Base-by-base conservation (phyloP, 2,888 invertebrate species). In the Aphrophora alni region DNA sequence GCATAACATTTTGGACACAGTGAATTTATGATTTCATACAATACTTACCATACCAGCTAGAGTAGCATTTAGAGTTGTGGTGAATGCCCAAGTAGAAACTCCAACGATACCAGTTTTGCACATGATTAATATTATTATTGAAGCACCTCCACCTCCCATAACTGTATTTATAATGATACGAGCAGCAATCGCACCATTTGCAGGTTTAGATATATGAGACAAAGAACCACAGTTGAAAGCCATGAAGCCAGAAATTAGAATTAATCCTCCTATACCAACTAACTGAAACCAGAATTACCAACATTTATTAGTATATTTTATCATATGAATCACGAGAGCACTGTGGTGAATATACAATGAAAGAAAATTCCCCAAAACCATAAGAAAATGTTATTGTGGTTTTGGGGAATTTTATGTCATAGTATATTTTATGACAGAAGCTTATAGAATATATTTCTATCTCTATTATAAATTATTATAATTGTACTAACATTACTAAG, bases 191-290 rank as follows among this genome's bases (percentile, higher is more conserved):
- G 85, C 86, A 0, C 89, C 89, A 82, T 89, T 89, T 7, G 89
- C 89, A 0, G 86, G 85, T 12, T 86, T 85, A 27, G 88, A 87
- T 78, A 90, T 88, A 82, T 87, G 86, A 0, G 87, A 87, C 85
- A 88, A 85, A 0, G 90, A 89, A 4, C 89, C 91, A 14, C 90
- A 90, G 84, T 91, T 91, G 87, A 91, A 91, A 3, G 90, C 90
- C 81, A 91, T 85, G 86, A 91, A 90, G 10, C 91, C 90, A 81
- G 90, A 89, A 82, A 90, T 87, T 38, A 91, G 87, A 76, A 91
- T 88, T 85, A 91, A 89, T 0, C 89, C 90, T 14, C 91, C 91
- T 68, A 90, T 84, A 38, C 89, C 89, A 8, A 89, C 88, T 82
- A 90, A 86, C 90, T 90, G 85, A 3, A 84, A 81, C 33, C 27